Evolutionary conservation across 1,140 invertebrate species (phyloP).

Genomic region (Eumeta japonica): DNA sequence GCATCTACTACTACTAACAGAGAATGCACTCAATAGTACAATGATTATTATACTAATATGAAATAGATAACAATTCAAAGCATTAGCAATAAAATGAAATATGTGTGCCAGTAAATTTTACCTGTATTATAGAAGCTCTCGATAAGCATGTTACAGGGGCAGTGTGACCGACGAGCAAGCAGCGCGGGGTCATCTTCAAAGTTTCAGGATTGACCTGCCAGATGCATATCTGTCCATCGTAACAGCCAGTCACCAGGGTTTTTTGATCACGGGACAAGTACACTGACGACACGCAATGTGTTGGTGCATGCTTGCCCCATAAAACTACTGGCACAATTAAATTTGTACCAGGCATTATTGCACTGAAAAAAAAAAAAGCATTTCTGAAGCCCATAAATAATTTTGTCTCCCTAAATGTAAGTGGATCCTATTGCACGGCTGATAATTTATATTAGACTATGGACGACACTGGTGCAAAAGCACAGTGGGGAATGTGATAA

Average conservation of each 20-base stretch:
- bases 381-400: background rate
- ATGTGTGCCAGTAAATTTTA: no score
- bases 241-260: conserved; percentile 93
- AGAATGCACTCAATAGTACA: no score
- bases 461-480: no score
- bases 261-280: conserved; percentile 88
- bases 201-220: conserved; percentile 86
- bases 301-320: conserved; percentile 94
- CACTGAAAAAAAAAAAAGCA: conserved; percentile 14
- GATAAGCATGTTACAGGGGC: conserved; percentile 90
- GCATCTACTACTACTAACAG: no score
- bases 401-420: no score
- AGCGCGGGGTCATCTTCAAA: conserved; percentile 89
- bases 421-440: no score
- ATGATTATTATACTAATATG: no score
- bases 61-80: no score
- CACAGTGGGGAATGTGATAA: no score
- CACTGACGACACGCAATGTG: conserved; percentile 94
- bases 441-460: conserved; percentile 10
- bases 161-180: conserved; percentile 92
- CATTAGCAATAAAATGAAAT: no score
- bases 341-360: conserved; percentile 80
- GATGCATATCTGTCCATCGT: conserved; percentile 96
- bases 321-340: conserved; percentile 95
- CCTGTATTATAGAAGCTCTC: conserved; percentile 71